Conservation (phyloP, 2,113 vertebrate species). For the Cyanoliseus patagonus region DNA sequence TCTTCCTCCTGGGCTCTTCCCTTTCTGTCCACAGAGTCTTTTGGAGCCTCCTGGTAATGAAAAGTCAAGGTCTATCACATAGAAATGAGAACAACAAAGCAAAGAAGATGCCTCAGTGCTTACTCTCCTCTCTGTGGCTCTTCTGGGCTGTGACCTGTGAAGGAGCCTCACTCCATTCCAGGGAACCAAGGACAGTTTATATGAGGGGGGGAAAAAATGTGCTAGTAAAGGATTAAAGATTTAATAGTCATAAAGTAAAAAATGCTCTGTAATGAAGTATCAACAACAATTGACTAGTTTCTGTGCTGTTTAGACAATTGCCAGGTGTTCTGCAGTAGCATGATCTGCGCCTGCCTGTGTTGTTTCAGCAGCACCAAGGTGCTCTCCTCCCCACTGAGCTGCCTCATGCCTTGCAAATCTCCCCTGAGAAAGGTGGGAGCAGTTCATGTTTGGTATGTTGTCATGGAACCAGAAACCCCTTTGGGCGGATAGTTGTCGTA, state of each 20-base stretch:
- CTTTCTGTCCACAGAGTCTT: not conserved
- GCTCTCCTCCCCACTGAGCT: not conserved
- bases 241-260: slow-evolving; percentile 1
- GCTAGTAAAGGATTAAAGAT: slow-evolving; percentile 17
- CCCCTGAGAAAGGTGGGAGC: not conserved
- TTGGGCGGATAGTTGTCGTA: not conserved
- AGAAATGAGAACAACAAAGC: slow-evolving; percentile 9
- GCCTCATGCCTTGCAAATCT: not conserved
- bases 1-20: not conserved
- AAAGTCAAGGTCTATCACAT: not conserved
- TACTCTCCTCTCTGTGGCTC: not conserved
- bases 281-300: not conserved
- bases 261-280: slow-evolving; percentile 11
- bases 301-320: not conserved
- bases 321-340: slow-evolving; percentile 23
- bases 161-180: not conserved
- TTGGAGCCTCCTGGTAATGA: not conserved
- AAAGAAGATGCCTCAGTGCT: not conserved
- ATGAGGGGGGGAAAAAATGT: not conserved
- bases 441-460: slow-evolving; percentile 5
- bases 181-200: not conserved
- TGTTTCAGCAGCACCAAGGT: not conserved
- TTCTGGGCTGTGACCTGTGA: slow-evolving; percentile 5
- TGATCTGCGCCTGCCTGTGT: not conserved
- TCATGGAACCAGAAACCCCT: slow-evolving; percentile 34